Percentiles rank a stretch among this genome's conserved stretches.
These are phyloP conservation scores for Pipistrellus nathusii DNA, from an alignment of 2,797 vertebrate genomes.

Conservation along the genomic window DNA sequence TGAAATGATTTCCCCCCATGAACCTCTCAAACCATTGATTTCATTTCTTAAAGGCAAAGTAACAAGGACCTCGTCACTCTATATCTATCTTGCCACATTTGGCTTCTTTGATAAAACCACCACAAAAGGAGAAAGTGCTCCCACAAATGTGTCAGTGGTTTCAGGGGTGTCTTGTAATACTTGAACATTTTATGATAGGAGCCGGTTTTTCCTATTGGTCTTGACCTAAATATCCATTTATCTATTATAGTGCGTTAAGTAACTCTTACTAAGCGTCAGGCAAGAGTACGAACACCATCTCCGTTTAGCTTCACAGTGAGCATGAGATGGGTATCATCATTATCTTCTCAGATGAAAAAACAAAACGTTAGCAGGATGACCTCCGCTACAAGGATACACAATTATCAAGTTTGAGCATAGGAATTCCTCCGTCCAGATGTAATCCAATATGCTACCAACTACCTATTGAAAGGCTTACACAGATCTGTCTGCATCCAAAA, in stretches of 20 bases:
- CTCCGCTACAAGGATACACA: neutral
- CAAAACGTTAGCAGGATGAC: neutral
- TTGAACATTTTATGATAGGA: neutral
- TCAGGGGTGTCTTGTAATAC: neutral
- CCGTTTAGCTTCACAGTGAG: neutral
- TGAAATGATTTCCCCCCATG: constrained; percentile 28
- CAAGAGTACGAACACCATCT: neutral
- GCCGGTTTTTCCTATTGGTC: neutral
- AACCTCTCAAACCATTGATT: neutral
- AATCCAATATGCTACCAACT: neutral
- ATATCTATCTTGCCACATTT: neutral
- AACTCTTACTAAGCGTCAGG: neutral
- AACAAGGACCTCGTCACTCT: neutral
- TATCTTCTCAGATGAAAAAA: constrained; percentile 3
- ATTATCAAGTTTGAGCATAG: neutral
- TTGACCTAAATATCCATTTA: neutral
- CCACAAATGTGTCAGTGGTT: neutral
- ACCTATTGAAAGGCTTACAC: neutral
- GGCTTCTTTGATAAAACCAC: constrained; percentile 19
- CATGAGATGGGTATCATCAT: neutral
- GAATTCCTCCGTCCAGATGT: neutral
- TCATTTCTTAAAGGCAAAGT: constrained; percentile 55
- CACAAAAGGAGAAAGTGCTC: neutral
- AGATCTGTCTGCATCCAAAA: neutral
- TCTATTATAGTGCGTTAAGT: constrained; percentile 9